Base-by-base conservation (phyloP, 2,113 vertebrate genomes). In the Nothobranchius furzeri region DNA sequence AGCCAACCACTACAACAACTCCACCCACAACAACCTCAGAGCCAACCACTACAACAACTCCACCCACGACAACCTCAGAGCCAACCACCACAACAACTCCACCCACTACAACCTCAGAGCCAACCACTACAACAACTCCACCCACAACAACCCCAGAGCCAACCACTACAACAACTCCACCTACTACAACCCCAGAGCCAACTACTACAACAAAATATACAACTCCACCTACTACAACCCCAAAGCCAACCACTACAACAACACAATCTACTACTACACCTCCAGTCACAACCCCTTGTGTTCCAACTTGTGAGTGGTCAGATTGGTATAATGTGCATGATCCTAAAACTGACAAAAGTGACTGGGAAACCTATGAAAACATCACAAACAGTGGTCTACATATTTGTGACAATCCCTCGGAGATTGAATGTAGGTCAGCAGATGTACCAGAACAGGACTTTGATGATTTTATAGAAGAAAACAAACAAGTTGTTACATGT, bases 281-380 rank as follows among this genome's bases (percentile, higher is more conserved):
- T 3, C 20, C 20, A 20, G 20, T 30, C 0, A 1, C 25, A 7
- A 75, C 86, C 30, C 7, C 30, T 0, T 89, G 85, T 45, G 3
- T 60, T 45, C 0, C 4, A 42, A 15, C 3, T 0, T 89, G 87
- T 71, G 54, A 65, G 0, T 89, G 87, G 87, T 64, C 87, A 50
- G 75, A 78, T 0, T 89, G 85, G 85, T 89, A 77, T 62, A 15
- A 89, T 66, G 85, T 79, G 0, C 47, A 89, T 60, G 0, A 76
- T 12, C 50, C 85, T 20, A 0, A 0, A 1, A 1, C 0, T 0
- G 85, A 87, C 37, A 25, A 63, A 14, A 86, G 13, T 79, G 87
- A 89, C 75, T 85, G 60, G 78, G 87, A 89, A 70, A 89, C 85
- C 25, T 89, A 89, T 6, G 51, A 87, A 20, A 89, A 84, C 60